Base-by-base conservation (phyloP, 35 echinoderm and acorn worm genomes). In the Patiria miniata region DNA sequence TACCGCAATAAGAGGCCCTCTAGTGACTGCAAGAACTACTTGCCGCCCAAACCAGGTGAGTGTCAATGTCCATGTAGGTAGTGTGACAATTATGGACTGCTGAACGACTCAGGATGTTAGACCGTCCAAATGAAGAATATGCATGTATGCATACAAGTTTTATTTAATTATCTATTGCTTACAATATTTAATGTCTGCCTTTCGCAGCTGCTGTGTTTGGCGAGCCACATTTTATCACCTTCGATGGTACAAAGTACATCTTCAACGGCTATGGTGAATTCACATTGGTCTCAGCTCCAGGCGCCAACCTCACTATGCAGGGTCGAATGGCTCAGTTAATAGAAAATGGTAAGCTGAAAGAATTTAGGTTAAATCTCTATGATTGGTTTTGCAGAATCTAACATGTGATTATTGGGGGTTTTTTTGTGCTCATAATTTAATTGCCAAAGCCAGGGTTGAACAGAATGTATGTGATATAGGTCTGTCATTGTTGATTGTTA, bases 251-350 rank as follows among this genome's bases (percentile, higher is more conserved):
- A 3, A 51, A 32, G 12, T 87, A 87, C 54, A 83, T 87, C 18
- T 97, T 97, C 80, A 89, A 97, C 30, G 95, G 91, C 8, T 87
- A 79, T 17, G 95, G 95, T 8, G 95, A 97, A 79, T 97, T 83
- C 60, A 42, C 29, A 3, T 39, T 97, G 39, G 37, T 89, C 12
- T 55, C 22, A 2, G 69, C 36, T 18, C 36, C 19, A 21, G 51
- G 40, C 37, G 12, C 22, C 17, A 14, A 30, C 8, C 51, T 86
- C 18, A 36, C 38, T 18, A 37, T 86, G 29, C 87, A 89, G 2
- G 87, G 84, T 21, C 51, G 90, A 23, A 81, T 89, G 86, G 83
- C 77, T 42, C 69, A 86, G 32, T 73, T 80, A 15, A 39, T 81
- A 16, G 40, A 83, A 30, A 52, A 30, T 52, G 81, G 80, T 82